Evolutionary conservation across 53 echinoderm and acorn worm species (phyloP), one percentile per base, ranked within the genome.

Genomic region (Luidia sarsii): DNA sequence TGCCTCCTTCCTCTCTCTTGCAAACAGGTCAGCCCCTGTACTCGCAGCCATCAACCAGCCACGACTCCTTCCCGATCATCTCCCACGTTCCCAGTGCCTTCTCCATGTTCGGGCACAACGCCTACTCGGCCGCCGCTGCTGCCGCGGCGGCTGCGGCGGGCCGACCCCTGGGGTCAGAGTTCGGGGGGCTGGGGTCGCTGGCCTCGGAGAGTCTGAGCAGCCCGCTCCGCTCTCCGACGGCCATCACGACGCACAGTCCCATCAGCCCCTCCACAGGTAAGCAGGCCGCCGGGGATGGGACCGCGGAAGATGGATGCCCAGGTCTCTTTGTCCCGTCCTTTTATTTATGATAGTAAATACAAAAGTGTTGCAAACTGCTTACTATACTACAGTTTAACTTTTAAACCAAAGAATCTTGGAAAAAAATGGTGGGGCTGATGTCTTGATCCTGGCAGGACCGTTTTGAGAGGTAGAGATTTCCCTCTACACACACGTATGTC

Each of bases 51-150:
- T 72, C 90, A 13, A 83, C 94, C 33, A 90, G 87, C 59, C 93
- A 87, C 56, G 99, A 99, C 51, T 89, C 86, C 63, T 93, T 91
- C 75, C 80, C 88, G 54, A 82, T 90, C 83, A 64, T 88, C 56
- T 77, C 91, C 73, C 89, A 94, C 71, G 70, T 99, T 64, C 99
- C 94, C 49, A 99, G 94, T 94, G 99, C 99, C 88, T 99, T 99
- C 68, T 93, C 93, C 77, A 89, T 97, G 86, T 94, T 99, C 65
- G 89, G 94, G 33, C 94, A 87, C 77, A 94, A 94, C 11, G 94
- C 91, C 37, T 95, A 89, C 81, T 64, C 83, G 3, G 81, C 82
- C 35, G 84, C 87, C 19, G 80, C 70, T 11, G 77, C 70, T n/a
- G 70, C 70, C 8, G 70, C 77, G 3, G 77, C 77, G 1, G 74